Conservation (phyloP, 2,888 invertebrate genomes). For the Eristalinus aeneus region DNA sequence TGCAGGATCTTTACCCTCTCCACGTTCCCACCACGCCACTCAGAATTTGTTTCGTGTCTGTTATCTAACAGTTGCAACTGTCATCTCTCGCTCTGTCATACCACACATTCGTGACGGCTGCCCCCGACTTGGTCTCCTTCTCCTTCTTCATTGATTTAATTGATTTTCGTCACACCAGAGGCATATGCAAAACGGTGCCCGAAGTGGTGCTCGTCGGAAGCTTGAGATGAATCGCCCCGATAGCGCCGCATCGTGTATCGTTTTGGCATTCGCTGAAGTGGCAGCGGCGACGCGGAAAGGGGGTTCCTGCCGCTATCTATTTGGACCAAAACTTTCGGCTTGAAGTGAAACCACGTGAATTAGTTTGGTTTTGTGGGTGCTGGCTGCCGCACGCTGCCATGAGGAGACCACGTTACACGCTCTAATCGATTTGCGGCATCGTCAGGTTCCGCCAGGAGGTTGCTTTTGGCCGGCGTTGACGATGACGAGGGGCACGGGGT, state of each 20-base stretch:
- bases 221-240: constrained; percentile 54
- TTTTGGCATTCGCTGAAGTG: background rate
- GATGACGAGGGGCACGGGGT: background rate
- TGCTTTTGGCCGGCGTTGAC: background rate
- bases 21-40: background rate
- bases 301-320: constrained; percentile 17
- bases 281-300: background rate
- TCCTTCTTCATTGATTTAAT: constrained; percentile 25
- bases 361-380: constrained; percentile 41
- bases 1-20: too few species aligned
- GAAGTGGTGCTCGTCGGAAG: constrained; percentile 20
- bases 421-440: constrained; percentile 69
- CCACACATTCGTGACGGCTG: background rate
- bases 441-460: constrained; percentile 18
- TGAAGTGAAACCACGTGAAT: constrained; percentile 27
- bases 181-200: constrained; percentile 17
- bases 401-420: constrained; percentile 55
- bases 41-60: constrained; percentile 16
- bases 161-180: constrained; percentile 41
- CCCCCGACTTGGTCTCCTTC: background rate
- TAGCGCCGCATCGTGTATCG: constrained; percentile 31
- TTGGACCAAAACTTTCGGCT: constrained; percentile 45
- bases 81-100: constrained; percentile 7
- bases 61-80: constrained; percentile 30
- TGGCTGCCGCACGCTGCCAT: constrained; percentile 38